A percentile compares a stretch with the other conserved stretches of the same genome.
phyloP scores from a whole-genome alignment of 2,113 vertebrate genomes.

The Agapornis roseicollis region DNA sequence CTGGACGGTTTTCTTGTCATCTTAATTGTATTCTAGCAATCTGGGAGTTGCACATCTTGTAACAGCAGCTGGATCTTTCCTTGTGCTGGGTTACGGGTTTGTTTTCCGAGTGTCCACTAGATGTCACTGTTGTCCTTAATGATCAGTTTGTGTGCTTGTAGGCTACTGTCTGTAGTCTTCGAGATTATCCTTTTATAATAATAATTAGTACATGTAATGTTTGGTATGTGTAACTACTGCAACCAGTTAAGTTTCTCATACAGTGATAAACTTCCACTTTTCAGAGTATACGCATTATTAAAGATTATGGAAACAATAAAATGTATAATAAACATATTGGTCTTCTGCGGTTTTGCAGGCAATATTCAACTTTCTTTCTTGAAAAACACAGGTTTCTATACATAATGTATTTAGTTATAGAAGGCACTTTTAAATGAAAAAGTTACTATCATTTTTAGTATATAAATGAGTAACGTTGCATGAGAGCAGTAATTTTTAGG shows the following conservation, averaged over 20 bases:
- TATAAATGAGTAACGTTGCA: slow-evolving; percentile 8
- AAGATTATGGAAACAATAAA: background rate
- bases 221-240: background rate
- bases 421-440: background rate
- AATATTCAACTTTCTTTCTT: background rate
- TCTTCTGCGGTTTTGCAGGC: background rate
- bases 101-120: slow-evolving; percentile 65
- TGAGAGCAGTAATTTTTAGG: slow-evolving; percentile 47
- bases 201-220: background rate
- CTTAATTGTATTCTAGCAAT: background rate
- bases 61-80: no score
- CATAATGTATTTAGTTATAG: background rate
- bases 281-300: background rate
- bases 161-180: background rate
- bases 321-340: background rate
- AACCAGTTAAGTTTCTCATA: background rate
- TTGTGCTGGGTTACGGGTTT: background rate
- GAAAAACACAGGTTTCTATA: background rate
- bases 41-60: accelerated
- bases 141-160: background rate
- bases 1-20: background rate
- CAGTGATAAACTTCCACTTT: background rate
- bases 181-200: background rate
- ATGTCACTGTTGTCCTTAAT: slow-evolving; percentile 71
- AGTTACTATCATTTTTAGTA: background rate